Conservation (phyloP, 2,113 vertebrate species). For the Hiodon tergisus region DNA sequence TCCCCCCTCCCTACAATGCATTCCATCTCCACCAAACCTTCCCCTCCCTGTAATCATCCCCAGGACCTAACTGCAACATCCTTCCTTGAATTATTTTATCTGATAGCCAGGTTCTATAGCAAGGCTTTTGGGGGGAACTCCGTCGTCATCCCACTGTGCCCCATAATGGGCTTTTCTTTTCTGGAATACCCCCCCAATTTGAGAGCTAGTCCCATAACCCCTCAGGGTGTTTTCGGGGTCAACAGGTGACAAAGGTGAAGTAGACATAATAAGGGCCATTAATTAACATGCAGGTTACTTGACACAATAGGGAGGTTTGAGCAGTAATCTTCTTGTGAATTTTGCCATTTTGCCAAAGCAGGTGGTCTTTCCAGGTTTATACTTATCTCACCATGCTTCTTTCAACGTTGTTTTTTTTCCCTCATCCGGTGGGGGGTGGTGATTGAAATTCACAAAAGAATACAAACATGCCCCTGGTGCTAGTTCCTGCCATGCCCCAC, state of each 20-base stretch:
- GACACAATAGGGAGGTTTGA: slow-evolving; percentile 38
- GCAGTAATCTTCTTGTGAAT: slow-evolving; percentile 47
- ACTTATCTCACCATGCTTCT: slow-evolving; percentile 51
- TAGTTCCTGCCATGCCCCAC: neutral
- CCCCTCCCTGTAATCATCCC: neutral
- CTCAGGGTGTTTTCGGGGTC: slow-evolving; percentile 2
- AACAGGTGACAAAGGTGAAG: slow-evolving; percentile 41
- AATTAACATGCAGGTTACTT: slow-evolving; percentile 20
- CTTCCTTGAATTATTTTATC: no score
- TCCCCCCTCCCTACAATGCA: neutral
- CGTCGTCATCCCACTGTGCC: neutral
- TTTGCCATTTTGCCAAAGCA: slow-evolving; percentile 57
- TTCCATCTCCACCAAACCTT: neutral
- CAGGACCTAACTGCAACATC: slow-evolving; percentile 32
- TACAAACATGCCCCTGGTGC: slow-evolving; percentile 18
- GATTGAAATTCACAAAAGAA: slow-evolving; percentile 15
- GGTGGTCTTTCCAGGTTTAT: slow-evolving; percentile 54
- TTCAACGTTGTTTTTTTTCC: slow-evolving; percentile 5
- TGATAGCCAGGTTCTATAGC: no score
- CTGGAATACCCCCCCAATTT: slow-evolving; percentile 26
- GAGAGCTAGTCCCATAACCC: slow-evolving; percentile 1
- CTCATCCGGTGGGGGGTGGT: slow-evolving; percentile 42
- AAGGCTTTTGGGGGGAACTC: no score
- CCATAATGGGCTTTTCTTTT: slow-evolving; percentile 21
- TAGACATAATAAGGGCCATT: neutral